Percentiles rank a stretch among this genome's conserved stretches.
These are phyloP conservation scores for Mesoligia furuncula DNA, from an alignment of 2,888 invertebrate species.

Conservation along the genomic window DNA sequence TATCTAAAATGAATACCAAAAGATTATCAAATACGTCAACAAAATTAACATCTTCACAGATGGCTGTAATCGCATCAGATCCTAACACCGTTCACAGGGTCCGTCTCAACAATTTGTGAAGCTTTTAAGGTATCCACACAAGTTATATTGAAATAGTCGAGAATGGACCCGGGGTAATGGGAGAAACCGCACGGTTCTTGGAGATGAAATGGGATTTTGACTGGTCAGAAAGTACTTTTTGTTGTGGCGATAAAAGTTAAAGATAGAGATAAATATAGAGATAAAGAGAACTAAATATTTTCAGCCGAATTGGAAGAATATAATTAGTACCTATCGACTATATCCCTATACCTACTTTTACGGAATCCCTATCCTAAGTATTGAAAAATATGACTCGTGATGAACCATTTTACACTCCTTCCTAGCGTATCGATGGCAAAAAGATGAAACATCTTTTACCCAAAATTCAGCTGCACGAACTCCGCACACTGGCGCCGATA, in stretches of 20 bases:
- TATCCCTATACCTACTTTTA: no score
- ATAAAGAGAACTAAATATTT: neutral
- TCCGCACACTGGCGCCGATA: neutral
- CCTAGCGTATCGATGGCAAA: neutral
- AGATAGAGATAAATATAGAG: neutral
- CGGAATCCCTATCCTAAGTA: neutral
- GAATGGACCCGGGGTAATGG: constrained; percentile 34
- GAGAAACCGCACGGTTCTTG: constrained; percentile 21
- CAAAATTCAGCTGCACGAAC: neutral
- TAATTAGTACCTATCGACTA: neutral
- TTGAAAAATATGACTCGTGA: neutral
- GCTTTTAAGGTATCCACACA: constrained; percentile 79
- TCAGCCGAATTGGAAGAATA: neutral
- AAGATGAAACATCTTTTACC: no score
- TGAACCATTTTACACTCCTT: neutral
- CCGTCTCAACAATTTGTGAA: constrained; percentile 68
- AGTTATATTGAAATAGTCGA: constrained; percentile 75
- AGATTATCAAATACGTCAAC: constrained; percentile 46
- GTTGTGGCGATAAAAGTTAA: neutral
- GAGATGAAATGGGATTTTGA: constrained; percentile 6
- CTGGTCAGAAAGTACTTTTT: neutral
- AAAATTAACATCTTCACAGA: constrained; percentile 65
- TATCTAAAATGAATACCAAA: neutral
- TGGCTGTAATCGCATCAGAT: constrained; percentile 71
- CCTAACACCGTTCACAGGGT: constrained; percentile 59